A percentile compares a stretch with the other conserved stretches of the same genome.
These are phyloP conservation scores for Silurus asotus DNA, from an alignment of 2,113 vertebrate genomes.

Conservation along the genomic window DNA sequence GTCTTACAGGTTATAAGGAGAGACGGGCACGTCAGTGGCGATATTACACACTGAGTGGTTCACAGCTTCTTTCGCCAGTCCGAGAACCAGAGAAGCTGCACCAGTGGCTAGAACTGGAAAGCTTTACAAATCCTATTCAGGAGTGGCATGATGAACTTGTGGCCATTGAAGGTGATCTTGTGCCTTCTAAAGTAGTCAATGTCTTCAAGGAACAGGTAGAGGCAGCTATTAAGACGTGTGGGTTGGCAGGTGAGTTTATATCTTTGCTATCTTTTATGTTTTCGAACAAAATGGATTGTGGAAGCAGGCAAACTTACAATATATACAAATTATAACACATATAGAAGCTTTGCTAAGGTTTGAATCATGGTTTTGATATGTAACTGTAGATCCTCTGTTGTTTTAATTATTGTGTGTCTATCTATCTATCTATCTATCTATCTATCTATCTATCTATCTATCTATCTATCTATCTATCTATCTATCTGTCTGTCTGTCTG, in stretches of 20 bases:
- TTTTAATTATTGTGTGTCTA: no score
- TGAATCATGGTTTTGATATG: no score
- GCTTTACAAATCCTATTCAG: slow-evolving; percentile 76
- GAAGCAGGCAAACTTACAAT: neutral
- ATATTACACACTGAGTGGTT: slow-evolving; percentile 76
- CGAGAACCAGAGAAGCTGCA: slow-evolving; percentile 77
- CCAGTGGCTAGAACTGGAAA: slow-evolving; percentile 81
- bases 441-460: no score
- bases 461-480: no score
- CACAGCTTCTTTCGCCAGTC: slow-evolving; percentile 72
- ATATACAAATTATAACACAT: no score
- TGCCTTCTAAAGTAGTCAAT: slow-evolving; percentile 77
- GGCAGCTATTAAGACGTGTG: slow-evolving; percentile 70
- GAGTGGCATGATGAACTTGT: slow-evolving; percentile 78
- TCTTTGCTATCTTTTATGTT: neutral
- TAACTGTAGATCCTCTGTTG: no score
- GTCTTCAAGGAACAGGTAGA: slow-evolving; percentile 77
- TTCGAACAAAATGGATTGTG: neutral
- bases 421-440: no score
- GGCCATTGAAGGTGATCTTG: slow-evolving; percentile 78
- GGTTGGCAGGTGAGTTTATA: slow-evolving; percentile 71
- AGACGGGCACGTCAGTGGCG: slow-evolving; percentile 68
- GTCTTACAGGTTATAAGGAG: slow-evolving; percentile 76
- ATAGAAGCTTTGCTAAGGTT: no score
- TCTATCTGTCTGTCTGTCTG: no score